Evolutionary conservation across 2,888 invertebrate species (phyloP), one percentile per base, ranked within the genome.

Genomic region (Drosophila borealis): DNA sequence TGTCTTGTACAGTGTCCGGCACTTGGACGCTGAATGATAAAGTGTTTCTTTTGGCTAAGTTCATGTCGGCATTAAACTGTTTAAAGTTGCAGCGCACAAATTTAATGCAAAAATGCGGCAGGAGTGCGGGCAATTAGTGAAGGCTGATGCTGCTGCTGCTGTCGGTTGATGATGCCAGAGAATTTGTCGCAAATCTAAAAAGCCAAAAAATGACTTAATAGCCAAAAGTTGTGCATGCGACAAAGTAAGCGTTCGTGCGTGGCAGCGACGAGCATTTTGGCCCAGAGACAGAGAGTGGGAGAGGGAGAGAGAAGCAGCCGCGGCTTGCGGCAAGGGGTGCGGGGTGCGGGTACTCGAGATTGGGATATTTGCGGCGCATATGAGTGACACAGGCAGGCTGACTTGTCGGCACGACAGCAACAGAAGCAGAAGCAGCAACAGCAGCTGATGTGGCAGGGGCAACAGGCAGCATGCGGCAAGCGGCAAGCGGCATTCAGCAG

Each of bases 141-240:
- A 69, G 51, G 53, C 62, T 60, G 57, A 42, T 62, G 63, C 9
- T 71, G 51, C 34, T 49, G 50, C 5, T 56, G 53, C 41, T 50
- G 51, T 14, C 41, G 17, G 42, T 44, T 19, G 42, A 19, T 63
- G 67, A 51, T 54, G 69, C 68, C 65, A 66, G 42, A 70, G 77
- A 87, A 88, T 84, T 84, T 85, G 89, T 85, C 85, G 89, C 77
- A 89, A 85, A 89, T 89, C 75, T 87, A 84, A 89, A 84, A 84
- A 87, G 89, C 89, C 89, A 84, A 85, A 89, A 89, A 88, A 88
- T 85, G 89, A 89, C 89, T 85, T 89, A 85, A 85, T 89, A 89
- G 83, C 83, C 82, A 81, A 78, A 85, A 89, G 88, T 84, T 84
- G 83, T 70, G 84, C 89, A 88, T 85, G 84, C 89, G 88, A 89